These are phyloP conservation scores for Gasterosteus nipponicus DNA, from an alignment of 2,113 vertebrate genomes.

Conservation along the genomic window DNA sequence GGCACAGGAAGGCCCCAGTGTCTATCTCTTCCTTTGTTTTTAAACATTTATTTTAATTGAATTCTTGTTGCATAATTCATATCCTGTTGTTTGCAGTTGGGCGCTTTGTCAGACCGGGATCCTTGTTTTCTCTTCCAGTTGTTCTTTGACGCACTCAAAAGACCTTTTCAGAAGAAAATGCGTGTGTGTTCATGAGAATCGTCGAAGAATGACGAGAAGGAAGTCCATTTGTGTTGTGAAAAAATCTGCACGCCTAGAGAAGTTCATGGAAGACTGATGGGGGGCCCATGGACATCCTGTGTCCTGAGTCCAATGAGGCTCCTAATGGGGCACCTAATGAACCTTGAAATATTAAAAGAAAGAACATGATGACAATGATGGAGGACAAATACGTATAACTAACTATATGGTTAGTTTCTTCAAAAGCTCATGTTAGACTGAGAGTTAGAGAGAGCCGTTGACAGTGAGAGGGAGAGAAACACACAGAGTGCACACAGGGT, in stretches of 20 bases:
- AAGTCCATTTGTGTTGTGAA: constrained; percentile 77
- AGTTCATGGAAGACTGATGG: constrained; percentile 61
- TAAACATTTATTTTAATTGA: constrained; percentile 77
- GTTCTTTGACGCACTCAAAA: constrained; percentile 78
- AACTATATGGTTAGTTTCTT: background rate
- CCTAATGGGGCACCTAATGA: constrained; percentile 54
- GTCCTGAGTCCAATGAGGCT: constrained; percentile 47
- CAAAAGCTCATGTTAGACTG: background rate
- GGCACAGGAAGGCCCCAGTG: constrained; percentile 59
- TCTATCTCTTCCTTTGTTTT: constrained; percentile 75
- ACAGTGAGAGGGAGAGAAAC: constrained; percentile 18
- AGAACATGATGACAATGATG: background rate
- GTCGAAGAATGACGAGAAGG: constrained; percentile 76
- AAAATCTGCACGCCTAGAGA: constrained; percentile 63
- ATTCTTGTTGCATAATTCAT: constrained; percentile 83
- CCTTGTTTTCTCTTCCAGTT: constrained; percentile 74
- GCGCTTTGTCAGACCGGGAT: constrained; percentile 67
- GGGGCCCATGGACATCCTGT: constrained; percentile 67
- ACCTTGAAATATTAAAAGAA: constrained; percentile 45
- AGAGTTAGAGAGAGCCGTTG: background rate
- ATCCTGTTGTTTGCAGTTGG: constrained; percentile 81
- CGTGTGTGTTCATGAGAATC: constrained; percentile 58
- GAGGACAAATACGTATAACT: background rate
- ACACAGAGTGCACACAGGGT: constrained; percentile 75
- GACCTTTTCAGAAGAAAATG: constrained; percentile 60